A percentile compares a stretch with the other conserved stretches of the same genome.
Evolutionary conservation across 2,113 vertebrate genomes (phyloP).

Genomic region (Bettongia penicillata): DNA sequence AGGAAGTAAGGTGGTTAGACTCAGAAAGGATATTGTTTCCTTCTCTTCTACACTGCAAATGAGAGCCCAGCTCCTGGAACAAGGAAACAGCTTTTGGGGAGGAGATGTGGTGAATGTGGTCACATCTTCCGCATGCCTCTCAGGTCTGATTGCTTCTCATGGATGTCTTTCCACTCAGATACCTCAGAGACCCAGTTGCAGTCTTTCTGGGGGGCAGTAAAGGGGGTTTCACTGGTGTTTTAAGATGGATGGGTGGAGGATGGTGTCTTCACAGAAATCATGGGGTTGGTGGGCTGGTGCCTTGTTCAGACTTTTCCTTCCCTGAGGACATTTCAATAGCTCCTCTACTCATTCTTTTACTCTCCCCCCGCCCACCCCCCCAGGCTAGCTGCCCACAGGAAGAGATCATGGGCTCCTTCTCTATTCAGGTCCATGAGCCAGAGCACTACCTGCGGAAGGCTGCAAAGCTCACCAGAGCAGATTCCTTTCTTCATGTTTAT

Average conservation of each 20-base stretch:
- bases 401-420: background rate
- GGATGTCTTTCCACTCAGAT: background rate
- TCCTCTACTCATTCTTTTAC: background rate
- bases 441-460: background rate
- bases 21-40: background rate
- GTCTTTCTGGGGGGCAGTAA: background rate
- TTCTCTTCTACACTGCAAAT: background rate
- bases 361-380: background rate
- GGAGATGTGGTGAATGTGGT: background rate
- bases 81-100: constrained; percentile 49
- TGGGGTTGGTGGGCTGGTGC: background rate
- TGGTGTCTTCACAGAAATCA: background rate
- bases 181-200: background rate
- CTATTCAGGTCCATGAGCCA: background rate
- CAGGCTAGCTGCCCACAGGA: background rate
- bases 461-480: background rate
- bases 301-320: background rate
- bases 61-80: background rate
- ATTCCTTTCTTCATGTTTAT: background rate
- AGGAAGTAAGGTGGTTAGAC: background rate
- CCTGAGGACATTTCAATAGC: background rate
- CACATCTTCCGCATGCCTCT: background rate
- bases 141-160: constrained; percentile 19
- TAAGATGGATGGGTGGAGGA: background rate
- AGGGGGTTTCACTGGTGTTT: background rate